Conservation (phyloP, 2,888 invertebrate species). For the Epirrhoe tristata region DNA sequence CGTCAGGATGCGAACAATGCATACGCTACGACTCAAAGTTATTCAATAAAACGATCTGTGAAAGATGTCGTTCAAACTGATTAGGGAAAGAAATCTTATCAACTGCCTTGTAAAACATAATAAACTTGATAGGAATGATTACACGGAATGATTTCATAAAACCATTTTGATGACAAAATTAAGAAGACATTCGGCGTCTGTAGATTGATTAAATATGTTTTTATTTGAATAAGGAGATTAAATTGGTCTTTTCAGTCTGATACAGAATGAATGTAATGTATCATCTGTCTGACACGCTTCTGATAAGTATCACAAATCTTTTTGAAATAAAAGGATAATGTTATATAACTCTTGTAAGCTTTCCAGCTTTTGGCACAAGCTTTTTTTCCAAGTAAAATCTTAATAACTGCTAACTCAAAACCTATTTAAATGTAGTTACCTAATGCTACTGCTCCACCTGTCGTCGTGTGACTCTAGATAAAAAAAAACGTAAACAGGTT, state of each 20-base stretch:
- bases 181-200: background rate
- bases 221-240: constrained; percentile 9
- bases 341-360: background rate
- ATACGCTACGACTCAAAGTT: background rate
- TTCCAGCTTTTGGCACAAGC: too few relatives aligned
- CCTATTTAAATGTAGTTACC: too few relatives aligned
- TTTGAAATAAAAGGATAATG: background rate
- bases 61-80: background rate
- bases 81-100: background rate
- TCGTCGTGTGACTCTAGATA: too few relatives aligned
- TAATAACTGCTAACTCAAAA: too few relatives aligned
- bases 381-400: too few relatives aligned
- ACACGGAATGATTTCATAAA: background rate
- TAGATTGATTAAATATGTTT: background rate
- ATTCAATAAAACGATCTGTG: background rate
- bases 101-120: background rate
- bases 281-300: constrained; percentile 7
- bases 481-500: too few relatives aligned
- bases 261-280: background rate
- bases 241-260: constrained; percentile 4
- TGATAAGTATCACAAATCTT: background rate
- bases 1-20: background rate
- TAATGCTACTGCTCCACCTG: too few relatives aligned
- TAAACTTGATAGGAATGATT: background rate
- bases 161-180: background rate